Percentiles rank a stretch among this genome's conserved stretches.
These are phyloP conservation scores for Tinamus major DNA, from an alignment of 2,797 vertebrate genomes.

Conservation along the genomic window DNA sequence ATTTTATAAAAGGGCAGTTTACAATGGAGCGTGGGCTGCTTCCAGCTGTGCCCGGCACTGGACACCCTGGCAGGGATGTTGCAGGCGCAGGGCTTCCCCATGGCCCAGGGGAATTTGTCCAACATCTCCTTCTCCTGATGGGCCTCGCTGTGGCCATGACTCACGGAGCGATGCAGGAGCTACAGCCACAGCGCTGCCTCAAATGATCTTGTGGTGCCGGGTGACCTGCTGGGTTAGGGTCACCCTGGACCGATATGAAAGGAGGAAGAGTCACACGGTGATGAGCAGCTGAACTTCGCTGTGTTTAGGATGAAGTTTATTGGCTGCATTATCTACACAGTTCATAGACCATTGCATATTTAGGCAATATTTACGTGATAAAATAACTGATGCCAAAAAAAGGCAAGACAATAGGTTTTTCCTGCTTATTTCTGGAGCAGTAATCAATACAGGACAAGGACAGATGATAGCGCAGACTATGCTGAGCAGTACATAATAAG, in stretches of 20 bases:
- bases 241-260: background rate
- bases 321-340: background rate
- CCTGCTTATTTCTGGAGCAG: background rate
- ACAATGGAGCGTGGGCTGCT: background rate
- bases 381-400: background rate
- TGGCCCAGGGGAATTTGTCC: background rate
- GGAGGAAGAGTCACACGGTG: rapidly evolving
- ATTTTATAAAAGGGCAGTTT: background rate
- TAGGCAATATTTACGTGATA: background rate
- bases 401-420: background rate
- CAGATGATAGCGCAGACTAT: background rate
- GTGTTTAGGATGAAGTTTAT: background rate
- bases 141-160: background rate
- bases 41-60: background rate
- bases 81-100: background rate
- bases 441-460: background rate
- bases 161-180: background rate
- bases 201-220: background rate
- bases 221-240: background rate
- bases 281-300: background rate
- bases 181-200: background rate
- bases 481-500: background rate
- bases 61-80: background rate
- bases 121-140: background rate
- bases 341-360: background rate